Base-by-base conservation (phyloP, 2,113 vertebrate species). In the Campylorhamphus procurvoides region DNA sequence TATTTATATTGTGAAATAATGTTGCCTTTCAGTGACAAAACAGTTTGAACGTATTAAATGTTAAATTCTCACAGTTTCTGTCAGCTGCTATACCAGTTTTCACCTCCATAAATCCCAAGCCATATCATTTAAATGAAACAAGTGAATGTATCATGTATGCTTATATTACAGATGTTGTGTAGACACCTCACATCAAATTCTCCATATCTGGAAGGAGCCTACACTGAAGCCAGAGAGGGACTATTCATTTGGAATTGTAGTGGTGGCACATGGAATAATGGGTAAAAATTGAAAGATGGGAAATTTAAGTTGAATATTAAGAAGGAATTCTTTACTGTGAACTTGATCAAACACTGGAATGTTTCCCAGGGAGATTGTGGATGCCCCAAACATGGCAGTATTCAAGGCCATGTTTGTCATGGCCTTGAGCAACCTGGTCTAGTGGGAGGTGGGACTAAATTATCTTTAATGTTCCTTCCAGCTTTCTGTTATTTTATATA, bases 231-330 rank as follows among this genome's bases (percentile, higher is more conserved):
- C 25, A 33, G 22, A 50, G 31, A 42, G 7, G 15, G 14, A 33
- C 12, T 23, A 14, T 27, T 63, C 14, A 14, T 63, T 23, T 50
- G 64, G 22, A 63, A 24, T 3, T 28, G 5, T 20, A 37, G 27
- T 5, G 35, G 35, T 11, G 28, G 12, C 8, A 50, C 4, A n/a
- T 29, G 31, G 18, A 33, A 12, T 42, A 42, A 31, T 19, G 9
- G 7, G 4, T 37, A 37, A 14, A 63, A 37, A 56, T 3, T 0
- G 0, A 33, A 77, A 71, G 20, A 49, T 4, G 10, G 2, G 7
- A 50, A 58, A 33, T 24, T 58, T 33, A 63, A 18, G 10, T 44
- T 33, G 19, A 42, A 56, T 44, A 56, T 58, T 44, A 64, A 8
- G 15, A 64, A 71, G 18, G 56, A 28, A 33, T 58, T 71, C 9